Evolutionary conservation across 2,113 vertebrate species (phyloP).

Genomic region (Panthera leo): DNA sequence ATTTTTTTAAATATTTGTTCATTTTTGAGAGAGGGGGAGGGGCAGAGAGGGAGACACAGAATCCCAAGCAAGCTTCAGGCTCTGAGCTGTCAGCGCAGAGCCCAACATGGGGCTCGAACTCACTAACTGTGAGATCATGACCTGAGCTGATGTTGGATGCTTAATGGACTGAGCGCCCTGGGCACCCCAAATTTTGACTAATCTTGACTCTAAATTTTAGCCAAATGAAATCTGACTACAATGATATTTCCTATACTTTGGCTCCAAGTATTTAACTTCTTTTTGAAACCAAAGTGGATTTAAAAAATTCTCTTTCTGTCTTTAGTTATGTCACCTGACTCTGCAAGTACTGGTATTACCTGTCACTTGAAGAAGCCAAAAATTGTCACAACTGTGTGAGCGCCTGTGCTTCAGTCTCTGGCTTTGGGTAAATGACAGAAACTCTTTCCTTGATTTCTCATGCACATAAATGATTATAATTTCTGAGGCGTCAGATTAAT

Average conservation of each 20-base stretch:
- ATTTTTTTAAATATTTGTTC: too few species aligned
- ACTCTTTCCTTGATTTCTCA: neutral
- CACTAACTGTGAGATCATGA: too few species aligned
- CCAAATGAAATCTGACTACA: neutral
- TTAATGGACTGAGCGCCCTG: too few species aligned
- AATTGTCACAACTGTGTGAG: too few species aligned
- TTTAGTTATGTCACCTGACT: neutral
- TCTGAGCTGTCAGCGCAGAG: too few species aligned
- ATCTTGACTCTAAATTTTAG: neutral
- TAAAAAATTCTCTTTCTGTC: neutral
- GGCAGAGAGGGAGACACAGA: too few species aligned
- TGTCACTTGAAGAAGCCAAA: neutral
- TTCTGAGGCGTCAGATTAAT: neutral
- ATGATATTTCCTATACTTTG: neutral
- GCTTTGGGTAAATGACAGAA: neutral
- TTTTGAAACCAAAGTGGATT: neutral
- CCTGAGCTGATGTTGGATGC: too few species aligned
- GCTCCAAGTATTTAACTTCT: neutral
- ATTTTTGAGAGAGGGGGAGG: too few species aligned
- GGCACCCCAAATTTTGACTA: neutral
- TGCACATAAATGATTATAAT: neutral
- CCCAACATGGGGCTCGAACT: too few species aligned
- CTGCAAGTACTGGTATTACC: neutral
- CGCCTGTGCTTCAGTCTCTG: neutral
- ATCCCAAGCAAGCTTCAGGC: too few species aligned